These are phyloP conservation scores for Drosophila multiciliata DNA, from an alignment of 2,888 invertebrate species.

Conservation along the genomic window DNA sequence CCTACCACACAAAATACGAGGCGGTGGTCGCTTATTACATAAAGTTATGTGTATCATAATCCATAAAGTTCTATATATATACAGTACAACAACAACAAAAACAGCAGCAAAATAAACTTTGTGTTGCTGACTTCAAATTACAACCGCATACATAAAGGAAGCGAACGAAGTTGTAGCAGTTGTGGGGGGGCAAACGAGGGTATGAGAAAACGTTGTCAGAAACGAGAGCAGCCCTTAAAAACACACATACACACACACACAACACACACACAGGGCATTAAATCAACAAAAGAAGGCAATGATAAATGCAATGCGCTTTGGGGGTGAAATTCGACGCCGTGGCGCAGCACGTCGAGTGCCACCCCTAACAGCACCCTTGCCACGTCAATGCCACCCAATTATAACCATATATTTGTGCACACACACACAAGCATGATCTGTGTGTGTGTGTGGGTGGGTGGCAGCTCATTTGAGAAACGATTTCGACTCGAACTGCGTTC, in stretches of 20 bases:
- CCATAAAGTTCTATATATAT: slow-evolving; percentile 57
- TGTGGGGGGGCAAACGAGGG: slow-evolving; percentile 5
- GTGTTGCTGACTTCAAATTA: slow-evolving; percentile 62
- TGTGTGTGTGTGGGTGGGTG: slow-evolving; percentile 1
- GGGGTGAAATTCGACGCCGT: slow-evolving; percentile 64
- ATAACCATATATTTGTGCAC: slow-evolving; percentile 60
- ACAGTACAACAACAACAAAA: neutral
- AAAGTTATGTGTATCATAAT: slow-evolving; percentile 77
- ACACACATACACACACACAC: slow-evolving; percentile 24
- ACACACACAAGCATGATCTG: slow-evolving; percentile 16
- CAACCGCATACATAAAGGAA: slow-evolving; percentile 70
- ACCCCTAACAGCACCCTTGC: slow-evolving; percentile 65
- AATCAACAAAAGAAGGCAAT: slow-evolving; percentile 70
- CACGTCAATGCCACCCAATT: slow-evolving; percentile 73
- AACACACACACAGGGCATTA: slow-evolving; percentile 50
- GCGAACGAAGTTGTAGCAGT: slow-evolving; percentile 23
- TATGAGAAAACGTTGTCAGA: slow-evolving; percentile 37
- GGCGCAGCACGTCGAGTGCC: slow-evolving; percentile 38
- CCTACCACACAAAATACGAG: slow-evolving; percentile 27
- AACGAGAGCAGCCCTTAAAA: slow-evolving; percentile 70
- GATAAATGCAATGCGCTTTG: slow-evolving; percentile 59
- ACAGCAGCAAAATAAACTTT: neutral
- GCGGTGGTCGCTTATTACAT: slow-evolving; percentile 56
- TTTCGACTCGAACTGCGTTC: slow-evolving; percentile 32
- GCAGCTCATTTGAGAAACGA: slow-evolving; percentile 60